Percentiles rank a stretch among this genome's conserved stretches.
Conservation (phyloP, 2,888 invertebrate species). For the Mellilla xanthometata region DNA sequence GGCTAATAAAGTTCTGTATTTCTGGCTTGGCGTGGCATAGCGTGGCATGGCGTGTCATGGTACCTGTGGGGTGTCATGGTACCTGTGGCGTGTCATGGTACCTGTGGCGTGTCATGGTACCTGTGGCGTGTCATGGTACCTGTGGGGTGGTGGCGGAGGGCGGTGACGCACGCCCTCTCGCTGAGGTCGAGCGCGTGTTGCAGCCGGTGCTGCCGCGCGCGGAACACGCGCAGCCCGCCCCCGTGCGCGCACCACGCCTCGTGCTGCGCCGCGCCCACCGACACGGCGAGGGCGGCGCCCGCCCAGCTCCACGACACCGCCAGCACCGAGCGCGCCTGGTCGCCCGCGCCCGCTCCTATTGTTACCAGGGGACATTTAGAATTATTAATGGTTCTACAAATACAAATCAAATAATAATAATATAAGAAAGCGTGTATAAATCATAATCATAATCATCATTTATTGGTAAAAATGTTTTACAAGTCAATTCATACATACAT, state of each 20-base stretch:
- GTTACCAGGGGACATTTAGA: neutral
- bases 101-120: neutral
- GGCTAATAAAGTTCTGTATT: too few relatives aligned
- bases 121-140: neutral
- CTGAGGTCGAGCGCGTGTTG: conserved; percentile 46
- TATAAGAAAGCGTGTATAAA: neutral
- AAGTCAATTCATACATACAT: too few relatives aligned
- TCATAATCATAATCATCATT: too few relatives aligned
- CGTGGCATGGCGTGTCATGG: too few relatives aligned
- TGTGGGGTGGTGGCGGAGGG: conserved; percentile 57
- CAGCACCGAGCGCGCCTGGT: conserved; percentile 51
- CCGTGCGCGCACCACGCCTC: conserved; percentile 66
- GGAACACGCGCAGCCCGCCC: conserved; percentile 33
- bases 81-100: neutral
- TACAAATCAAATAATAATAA: neutral
- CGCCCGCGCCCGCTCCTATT: conserved; percentile 51
- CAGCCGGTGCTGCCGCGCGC: too few relatives aligned
- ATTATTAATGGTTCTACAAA: neutral
- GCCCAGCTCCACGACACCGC: conserved; percentile 62
- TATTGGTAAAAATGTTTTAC: too few relatives aligned
- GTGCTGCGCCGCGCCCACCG: conserved; percentile 58
- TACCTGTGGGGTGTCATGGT: neutral
- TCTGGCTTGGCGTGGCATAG: too few relatives aligned
- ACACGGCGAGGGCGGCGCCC: conserved; percentile 62
- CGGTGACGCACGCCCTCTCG: conserved; percentile 65